Percentiles rank a stretch among this genome's conserved stretches.
Evolutionary conservation across 2,797 vertebrate species (phyloP).

Genomic region (Phoebastria nigripes): DNA sequence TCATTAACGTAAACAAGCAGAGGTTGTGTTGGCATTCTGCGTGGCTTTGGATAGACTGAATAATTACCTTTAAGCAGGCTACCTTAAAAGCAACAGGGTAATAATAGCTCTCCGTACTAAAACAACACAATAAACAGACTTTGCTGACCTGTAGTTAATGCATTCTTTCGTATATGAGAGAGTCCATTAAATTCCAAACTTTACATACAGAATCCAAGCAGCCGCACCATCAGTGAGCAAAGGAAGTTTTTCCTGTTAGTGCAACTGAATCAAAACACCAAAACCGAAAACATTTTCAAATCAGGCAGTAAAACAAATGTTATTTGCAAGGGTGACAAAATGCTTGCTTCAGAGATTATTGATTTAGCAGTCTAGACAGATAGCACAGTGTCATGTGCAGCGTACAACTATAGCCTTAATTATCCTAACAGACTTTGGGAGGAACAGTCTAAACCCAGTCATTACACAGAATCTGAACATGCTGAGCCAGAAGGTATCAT

Average conservation of each 20-base stretch:
- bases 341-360: neutral
- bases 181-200: neutral
- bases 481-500: neutral
- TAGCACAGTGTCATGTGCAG: neutral
- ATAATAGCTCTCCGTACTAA: neutral
- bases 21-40: neutral
- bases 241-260: neutral
- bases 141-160: slow-evolving; percentile 51
- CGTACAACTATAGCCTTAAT: accelerated
- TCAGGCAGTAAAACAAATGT: neutral
- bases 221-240: neutral
- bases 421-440: neutral
- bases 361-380: neutral
- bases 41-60: neutral
- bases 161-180: slow-evolving; percentile 36
- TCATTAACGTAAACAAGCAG: neutral
- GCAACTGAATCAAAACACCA: neutral
- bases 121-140: slow-evolving; percentile 27
- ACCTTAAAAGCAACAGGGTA: slow-evolving; percentile 35
- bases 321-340: neutral
- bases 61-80: slow-evolving; percentile 24
- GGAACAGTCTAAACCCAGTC: neutral
- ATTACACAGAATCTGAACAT: neutral
- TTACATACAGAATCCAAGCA: neutral
- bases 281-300: neutral